These are phyloP conservation scores for Empidonax traillii DNA, from an alignment of 2,113 vertebrate species.

Conservation along the genomic window DNA sequence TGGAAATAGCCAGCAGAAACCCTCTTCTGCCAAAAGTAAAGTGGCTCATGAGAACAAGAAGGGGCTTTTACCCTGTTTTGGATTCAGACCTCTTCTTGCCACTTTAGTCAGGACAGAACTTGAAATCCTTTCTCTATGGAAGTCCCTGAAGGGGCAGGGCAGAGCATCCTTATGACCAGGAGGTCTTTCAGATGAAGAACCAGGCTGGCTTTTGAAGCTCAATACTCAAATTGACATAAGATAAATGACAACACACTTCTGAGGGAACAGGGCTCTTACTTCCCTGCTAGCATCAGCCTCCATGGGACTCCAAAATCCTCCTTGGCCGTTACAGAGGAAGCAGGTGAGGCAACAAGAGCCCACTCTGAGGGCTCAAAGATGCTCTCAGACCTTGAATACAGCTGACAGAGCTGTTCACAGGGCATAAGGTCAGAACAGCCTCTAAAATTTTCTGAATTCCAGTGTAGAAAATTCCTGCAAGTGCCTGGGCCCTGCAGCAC, in stretches of 20 bases:
- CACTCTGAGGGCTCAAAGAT: background rate
- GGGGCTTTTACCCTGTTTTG: background rate
- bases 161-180: background rate
- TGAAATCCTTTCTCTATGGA: background rate
- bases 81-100: background rate
- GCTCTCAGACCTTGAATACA: background rate
- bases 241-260: background rate
- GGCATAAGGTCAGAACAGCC: background rate
- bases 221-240: background rate
- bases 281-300: background rate
- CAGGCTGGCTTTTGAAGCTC: background rate
- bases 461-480: background rate
- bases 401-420: background rate
- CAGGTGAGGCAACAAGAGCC: background rate
- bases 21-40: background rate
- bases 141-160: background rate
- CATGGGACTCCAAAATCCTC: background rate
- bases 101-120: background rate
- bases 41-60: background rate
- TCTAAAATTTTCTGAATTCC: background rate
- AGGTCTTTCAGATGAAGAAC: background rate
- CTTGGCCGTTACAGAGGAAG: background rate
- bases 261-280: background rate
- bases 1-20: background rate
- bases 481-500: background rate